Base-by-base conservation (phyloP, 2,888 invertebrate species). In the Pammene aurita region DNA sequence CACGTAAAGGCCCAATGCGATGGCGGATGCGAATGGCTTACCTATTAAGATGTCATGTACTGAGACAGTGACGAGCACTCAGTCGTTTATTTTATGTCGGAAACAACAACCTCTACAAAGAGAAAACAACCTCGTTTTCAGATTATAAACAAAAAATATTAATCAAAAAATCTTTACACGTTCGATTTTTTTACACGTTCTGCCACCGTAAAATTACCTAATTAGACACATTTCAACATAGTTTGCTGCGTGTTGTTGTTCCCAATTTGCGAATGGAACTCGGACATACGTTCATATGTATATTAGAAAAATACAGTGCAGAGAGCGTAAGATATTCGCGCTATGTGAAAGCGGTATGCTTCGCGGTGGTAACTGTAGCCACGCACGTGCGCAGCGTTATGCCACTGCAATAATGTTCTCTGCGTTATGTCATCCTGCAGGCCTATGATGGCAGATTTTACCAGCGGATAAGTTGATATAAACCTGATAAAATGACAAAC, bases 301-400 rank as follows among this genome's bases (percentile, higher is more conserved):
- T 63, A 63, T 65, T 65, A 55, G 69, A 69, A 65, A 69, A 69
- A 69, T 69, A 64, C 69, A 60, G 69, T 60, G 69, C 65, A 69
- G 69, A 69, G 69, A 69, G 65, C 69, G 69, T 69, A 65, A 69
- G 69, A 65, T 55, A 69, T 69, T 58, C 69, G 46, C 57, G 69
- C 57, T 60, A 69, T 69, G 69, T 65, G 69, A 69, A 69, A 69
- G 69, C 63, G 65, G 58, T 11, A 18, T 42, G 35, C 26, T 5
- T 50, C 52, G 63, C 55, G 26, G 5, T 13, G 26, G 34, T 34
- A 7, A 26, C 34, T 34, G n/a, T 52, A 42, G 58, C 16, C 48
- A 54, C 38, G 62, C 62, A 56, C 67, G 63, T 41, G 63, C 67
- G 67, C 57, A 58, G 52, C n/a, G 46, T 58, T 64, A 64, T 34